phyloP scores from a whole-genome alignment of 2,888 invertebrate genomes.

The Heliothis peltigera region DNA sequence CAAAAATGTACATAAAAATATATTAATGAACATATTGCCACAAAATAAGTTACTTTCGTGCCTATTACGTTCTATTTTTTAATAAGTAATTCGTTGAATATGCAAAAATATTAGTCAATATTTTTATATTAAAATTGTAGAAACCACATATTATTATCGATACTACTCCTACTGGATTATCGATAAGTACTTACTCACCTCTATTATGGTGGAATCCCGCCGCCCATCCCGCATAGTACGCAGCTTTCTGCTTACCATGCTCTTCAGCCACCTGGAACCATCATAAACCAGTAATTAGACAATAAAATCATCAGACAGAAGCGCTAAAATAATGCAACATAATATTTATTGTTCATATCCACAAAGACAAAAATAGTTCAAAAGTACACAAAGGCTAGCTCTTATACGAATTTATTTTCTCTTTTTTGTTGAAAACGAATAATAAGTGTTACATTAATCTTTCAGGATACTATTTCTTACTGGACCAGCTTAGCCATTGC shows the following conservation, averaged over 20 bases:
- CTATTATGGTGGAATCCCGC: slow-evolving; percentile 91
- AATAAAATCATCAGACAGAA: neutral
- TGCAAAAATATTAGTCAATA: slow-evolving; percentile 1
- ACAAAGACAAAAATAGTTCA: slow-evolving; percentile 19
- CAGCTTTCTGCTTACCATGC: slow-evolving; percentile 95
- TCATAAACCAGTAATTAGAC: slow-evolving; percentile 6
- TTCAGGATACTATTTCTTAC: too few relatives aligned
- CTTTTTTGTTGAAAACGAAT: too few relatives aligned
- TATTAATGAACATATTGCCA: too few relatives aligned
- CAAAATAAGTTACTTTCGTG: too few relatives aligned
- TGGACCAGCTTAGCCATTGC: neutral
- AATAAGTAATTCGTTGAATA: neutral
- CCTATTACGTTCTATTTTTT: too few relatives aligned
- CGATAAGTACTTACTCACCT: slow-evolving; percentile 71
- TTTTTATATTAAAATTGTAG: neutral
- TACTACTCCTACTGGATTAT: neutral
- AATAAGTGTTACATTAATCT: too few relatives aligned
- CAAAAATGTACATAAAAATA: too few relatives aligned
- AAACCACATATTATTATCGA: slow-evolving; percentile 8
- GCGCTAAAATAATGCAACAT: slow-evolving; percentile 31
- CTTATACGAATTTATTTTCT: too few relatives aligned
- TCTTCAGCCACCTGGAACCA: slow-evolving; percentile 93
- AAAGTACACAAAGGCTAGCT: slow-evolving; percentile 42
- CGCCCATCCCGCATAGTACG: slow-evolving; percentile 92
- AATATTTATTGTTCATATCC: slow-evolving; percentile 4